phyloP scores from a whole-genome alignment of 2,113 vertebrate genomes.

The Brevimyrus niger region DNA sequence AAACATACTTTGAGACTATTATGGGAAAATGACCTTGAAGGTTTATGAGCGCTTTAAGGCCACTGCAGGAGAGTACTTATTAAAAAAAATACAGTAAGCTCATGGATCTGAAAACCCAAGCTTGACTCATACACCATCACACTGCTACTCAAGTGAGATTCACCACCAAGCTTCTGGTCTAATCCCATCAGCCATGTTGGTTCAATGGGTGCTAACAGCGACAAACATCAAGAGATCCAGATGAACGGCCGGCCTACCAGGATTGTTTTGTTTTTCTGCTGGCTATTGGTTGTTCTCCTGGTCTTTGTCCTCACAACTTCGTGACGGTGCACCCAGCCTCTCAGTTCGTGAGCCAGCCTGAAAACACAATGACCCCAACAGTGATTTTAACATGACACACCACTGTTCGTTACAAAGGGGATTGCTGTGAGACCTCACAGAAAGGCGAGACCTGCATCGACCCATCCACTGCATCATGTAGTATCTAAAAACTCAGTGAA shows the following conservation, averaged over 20 bases:
- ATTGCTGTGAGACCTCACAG: not conserved
- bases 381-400: not conserved
- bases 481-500: not conserved
- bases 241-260: not conserved
- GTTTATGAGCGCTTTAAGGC: not conserved
- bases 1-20: not conserved
- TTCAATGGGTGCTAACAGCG: not conserved
- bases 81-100: not conserved
- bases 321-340: conserved; percentile 64
- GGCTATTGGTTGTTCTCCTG: conserved; percentile 43
- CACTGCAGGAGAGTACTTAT: not conserved
- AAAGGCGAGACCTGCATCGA: not conserved
- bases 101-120: not conserved
- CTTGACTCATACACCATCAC: not conserved
- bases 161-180: not conserved
- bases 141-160: not conserved
- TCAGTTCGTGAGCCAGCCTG: conserved; percentile 61
- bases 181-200: not conserved
- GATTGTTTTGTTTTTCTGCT: conserved; percentile 39
- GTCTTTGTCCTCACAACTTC: conserved; percentile 58
- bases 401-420: not conserved
- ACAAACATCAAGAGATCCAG: not conserved
- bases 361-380: not conserved
- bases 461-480: not conserved
- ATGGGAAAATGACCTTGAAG: not conserved